Percentiles rank a stretch among this genome's conserved stretches.
These are phyloP conservation scores for Hapalemur alaotrensis DNA, from an alignment of 2,797 vertebrate genomes.

Conservation along the genomic window DNA sequence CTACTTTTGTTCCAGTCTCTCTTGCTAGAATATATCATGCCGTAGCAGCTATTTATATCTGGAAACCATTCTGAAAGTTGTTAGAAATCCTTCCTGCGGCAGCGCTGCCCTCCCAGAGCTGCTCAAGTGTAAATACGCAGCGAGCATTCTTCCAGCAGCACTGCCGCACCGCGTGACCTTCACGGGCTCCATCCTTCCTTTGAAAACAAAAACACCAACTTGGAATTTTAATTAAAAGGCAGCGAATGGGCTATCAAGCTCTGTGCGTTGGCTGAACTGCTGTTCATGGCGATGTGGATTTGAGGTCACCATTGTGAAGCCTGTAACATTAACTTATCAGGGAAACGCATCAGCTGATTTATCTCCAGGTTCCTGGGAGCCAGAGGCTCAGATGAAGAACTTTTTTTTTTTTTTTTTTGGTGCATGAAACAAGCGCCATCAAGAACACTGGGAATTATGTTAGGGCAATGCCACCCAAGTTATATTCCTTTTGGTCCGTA, in stretches of 20 bases:
- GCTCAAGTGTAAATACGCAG: constrained; percentile 45
- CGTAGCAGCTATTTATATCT: constrained; percentile 69
- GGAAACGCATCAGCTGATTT: constrained; percentile 38
- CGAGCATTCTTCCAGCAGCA: constrained; percentile 23
- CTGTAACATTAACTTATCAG: constrained; percentile 20
- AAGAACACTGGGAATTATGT: not conserved
- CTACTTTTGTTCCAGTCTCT: constrained; percentile 67
- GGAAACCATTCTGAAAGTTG: constrained; percentile 65
- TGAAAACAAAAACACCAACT: constrained; percentile 77
- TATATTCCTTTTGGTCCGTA: not conserved
- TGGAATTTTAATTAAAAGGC: constrained; percentile 81
- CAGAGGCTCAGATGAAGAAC: constrained; percentile 2
- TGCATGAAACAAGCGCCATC: not conserved
- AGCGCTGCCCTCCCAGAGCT: constrained; percentile 54
- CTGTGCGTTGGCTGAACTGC: constrained; percentile 69
- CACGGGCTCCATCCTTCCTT: constrained; percentile 70
- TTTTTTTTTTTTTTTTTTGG: constrained; percentile 45
- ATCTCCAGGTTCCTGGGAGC: constrained; percentile 21
- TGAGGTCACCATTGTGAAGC: constrained; percentile 60
- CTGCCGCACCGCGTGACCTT: constrained; percentile 80
- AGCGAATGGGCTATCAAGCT: constrained; percentile 57
- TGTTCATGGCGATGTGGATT: constrained; percentile 51
- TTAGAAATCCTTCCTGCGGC: constrained; percentile 50
- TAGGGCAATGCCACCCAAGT: not conserved
- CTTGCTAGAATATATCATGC: constrained; percentile 28